A percentile compares a stretch with the other conserved stretches of the same genome.
Evolutionary conservation across 1,140 invertebrate species (phyloP).

Genomic region (Drosophila rufa): DNA sequence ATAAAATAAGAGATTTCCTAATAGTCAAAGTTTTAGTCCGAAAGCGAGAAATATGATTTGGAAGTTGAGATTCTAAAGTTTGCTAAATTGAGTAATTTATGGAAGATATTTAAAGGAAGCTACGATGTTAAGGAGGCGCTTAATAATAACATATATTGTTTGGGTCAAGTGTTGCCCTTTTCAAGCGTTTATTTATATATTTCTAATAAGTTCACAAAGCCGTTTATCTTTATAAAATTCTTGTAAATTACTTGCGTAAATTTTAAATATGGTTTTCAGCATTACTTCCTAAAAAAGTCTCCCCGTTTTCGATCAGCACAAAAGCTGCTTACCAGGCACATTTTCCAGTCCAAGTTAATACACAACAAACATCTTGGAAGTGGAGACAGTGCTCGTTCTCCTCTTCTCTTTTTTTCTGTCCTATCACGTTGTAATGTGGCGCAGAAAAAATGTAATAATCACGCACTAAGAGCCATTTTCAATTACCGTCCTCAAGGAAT

Average conservation of each 20-base stretch:
- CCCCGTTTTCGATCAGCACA: conserved; percentile 49
- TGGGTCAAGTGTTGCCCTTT: background rate
- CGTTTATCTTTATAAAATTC: background rate
- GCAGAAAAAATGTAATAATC: conserved; percentile 73
- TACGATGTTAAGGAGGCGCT: no score
- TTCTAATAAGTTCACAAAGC: background rate
- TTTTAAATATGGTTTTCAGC: conserved; percentile 23
- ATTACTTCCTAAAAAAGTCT: background rate
- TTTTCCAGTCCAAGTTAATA: conserved; percentile 58
- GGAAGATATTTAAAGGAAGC: background rate
- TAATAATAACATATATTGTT: no score
- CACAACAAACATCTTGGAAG: conserved; percentile 52
- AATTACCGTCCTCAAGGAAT: conserved; percentile 65
- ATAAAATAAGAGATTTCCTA: conserved; percentile 31
- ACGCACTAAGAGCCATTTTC: conserved; percentile 80
- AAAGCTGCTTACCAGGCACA: conserved; percentile 72
- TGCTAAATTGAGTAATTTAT: background rate
- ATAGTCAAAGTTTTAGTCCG: conserved; percentile 25
- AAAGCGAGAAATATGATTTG: conserved; percentile 10
- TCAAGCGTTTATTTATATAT: background rate
- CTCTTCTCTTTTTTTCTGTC: conserved; percentile 36
- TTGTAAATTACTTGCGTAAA: background rate
- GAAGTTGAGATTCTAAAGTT: background rate
- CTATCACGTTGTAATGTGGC: conserved; percentile 59
- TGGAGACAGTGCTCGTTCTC: conserved; percentile 13